Percentiles rank a stretch among this genome's conserved stretches.
Evolutionary conservation across 2,113 vertebrate species (phyloP).

Genomic region (Oryzias javanicus): DNA sequence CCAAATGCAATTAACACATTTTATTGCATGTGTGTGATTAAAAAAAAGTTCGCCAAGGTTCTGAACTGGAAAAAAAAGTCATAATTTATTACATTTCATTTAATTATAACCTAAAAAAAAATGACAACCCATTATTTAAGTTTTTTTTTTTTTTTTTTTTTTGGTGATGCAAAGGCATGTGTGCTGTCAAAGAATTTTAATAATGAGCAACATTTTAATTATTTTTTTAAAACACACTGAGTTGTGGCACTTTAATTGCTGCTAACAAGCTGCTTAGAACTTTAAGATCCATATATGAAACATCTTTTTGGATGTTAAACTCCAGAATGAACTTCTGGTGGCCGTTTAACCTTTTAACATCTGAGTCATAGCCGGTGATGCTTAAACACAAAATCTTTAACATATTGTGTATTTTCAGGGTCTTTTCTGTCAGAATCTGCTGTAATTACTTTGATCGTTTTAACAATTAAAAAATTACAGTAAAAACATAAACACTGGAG

Average conservation of each 20-base stretch:
- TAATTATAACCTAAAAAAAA: background rate
- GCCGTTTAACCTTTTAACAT: too few relatives aligned
- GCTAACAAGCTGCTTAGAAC: slow-evolving; percentile 17
- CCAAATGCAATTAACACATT: background rate
- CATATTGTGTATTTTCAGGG: too few relatives aligned
- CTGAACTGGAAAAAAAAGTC: background rate
- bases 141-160: background rate
- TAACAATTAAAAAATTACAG: too few relatives aligned
- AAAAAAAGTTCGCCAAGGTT: background rate
- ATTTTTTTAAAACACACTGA: slow-evolving; percentile 16
- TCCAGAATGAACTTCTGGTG: slow-evolving; percentile 2
- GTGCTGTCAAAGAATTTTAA: slow-evolving; percentile 8
- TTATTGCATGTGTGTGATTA: background rate
- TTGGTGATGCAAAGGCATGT: background rate
- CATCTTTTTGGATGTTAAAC: background rate
- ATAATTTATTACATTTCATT: background rate
- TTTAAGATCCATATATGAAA: slow-evolving; percentile 16
- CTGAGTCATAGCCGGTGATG: too few relatives aligned
- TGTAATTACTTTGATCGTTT: too few relatives aligned
- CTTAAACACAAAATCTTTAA: too few relatives aligned
- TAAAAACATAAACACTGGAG: too few relatives aligned
- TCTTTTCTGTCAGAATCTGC: too few relatives aligned
- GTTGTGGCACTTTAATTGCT: slow-evolving; percentile 7
- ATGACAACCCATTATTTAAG: background rate
- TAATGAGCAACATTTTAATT: slow-evolving; percentile 26